Percentiles rank a stretch among this genome's conserved stretches.
These are phyloP conservation scores for Zeuzera pyrina DNA, from an alignment of 2,888 invertebrate species.

Conservation along the genomic window DNA sequence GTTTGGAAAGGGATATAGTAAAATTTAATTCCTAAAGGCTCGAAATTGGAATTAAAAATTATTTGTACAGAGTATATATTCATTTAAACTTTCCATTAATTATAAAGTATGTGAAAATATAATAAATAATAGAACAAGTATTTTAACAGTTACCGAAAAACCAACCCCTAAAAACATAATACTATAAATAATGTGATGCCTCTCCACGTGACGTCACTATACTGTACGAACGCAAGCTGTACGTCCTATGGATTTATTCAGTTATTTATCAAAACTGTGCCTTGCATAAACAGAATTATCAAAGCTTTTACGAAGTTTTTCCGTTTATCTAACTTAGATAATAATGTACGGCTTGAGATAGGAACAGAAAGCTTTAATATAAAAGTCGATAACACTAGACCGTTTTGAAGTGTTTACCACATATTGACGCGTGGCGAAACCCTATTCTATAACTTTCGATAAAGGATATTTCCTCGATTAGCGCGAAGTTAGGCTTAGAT, in stretches of 20 bases:
- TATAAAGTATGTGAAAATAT: no score
- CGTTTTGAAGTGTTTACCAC: slow-evolving; percentile 46
- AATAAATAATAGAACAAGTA: no score
- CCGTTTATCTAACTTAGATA: slow-evolving; percentile 56
- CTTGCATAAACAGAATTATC: slow-evolving; percentile 47
- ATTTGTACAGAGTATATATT: no score
- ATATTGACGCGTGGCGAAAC: slow-evolving; percentile 25
- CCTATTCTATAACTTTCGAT: slow-evolving; percentile 19
- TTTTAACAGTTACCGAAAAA: no score
- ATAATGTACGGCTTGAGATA: slow-evolving; percentile 64
- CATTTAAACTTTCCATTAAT: no score
- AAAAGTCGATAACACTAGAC: slow-evolving; percentile 44
- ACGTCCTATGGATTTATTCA: not conserved
- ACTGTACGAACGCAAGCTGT: not conserved
- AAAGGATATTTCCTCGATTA: not conserved
- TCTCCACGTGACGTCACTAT: no score
- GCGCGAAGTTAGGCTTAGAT: not conserved
- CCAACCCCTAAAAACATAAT: no score
- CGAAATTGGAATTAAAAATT: no score
- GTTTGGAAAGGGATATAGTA: no score
- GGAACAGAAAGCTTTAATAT: slow-evolving; percentile 54
- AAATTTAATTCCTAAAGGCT: no score
- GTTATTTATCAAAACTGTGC: slow-evolving; percentile 12
- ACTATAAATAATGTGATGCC: no score
- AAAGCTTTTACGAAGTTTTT: slow-evolving; percentile 52